Evolutionary conservation across 2,888 invertebrate species (phyloP).

Genomic region (Trypoxylon attenuatum): DNA sequence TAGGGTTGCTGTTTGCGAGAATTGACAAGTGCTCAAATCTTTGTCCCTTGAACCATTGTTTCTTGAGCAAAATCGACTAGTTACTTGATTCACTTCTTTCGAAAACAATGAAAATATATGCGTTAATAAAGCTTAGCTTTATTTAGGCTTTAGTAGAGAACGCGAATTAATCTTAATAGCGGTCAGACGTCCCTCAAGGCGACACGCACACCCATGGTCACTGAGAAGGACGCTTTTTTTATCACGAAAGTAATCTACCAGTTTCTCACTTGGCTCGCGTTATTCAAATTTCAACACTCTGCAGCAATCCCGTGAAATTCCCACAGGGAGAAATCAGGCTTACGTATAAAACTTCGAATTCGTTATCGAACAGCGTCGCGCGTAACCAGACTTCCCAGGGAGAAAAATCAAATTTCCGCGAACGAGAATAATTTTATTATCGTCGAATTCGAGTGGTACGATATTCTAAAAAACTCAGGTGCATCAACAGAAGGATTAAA

Average conservation of each 20-base stretch:
- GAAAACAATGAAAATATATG: too few species aligned
- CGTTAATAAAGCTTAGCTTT: background rate
- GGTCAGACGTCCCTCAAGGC: too few species aligned
- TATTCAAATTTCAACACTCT: constrained; percentile 6
- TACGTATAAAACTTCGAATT: background rate
- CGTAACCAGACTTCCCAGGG: too few species aligned
- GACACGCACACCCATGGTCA: too few species aligned
- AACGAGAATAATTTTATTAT: background rate
- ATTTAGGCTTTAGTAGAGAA: too few species aligned
- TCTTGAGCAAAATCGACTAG: too few species aligned
- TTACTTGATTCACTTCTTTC: too few species aligned
- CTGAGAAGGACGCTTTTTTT: background rate
- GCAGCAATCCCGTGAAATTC: background rate
- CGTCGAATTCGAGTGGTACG: background rate
- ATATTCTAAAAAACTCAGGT: too few species aligned
- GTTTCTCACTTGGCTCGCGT: background rate
- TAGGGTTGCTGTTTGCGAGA: too few species aligned
- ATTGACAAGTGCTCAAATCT: too few species aligned
- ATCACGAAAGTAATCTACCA: background rate
- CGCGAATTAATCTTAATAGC: constrained; percentile 8
- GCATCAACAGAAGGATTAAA: too few species aligned
- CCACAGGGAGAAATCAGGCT: background rate
- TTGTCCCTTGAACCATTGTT: too few species aligned
- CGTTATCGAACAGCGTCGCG: background rate
- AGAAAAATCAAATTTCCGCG: background rate